Conservation (phyloP, 2,888 invertebrate species). For the Lycaena phlaeas region DNA sequence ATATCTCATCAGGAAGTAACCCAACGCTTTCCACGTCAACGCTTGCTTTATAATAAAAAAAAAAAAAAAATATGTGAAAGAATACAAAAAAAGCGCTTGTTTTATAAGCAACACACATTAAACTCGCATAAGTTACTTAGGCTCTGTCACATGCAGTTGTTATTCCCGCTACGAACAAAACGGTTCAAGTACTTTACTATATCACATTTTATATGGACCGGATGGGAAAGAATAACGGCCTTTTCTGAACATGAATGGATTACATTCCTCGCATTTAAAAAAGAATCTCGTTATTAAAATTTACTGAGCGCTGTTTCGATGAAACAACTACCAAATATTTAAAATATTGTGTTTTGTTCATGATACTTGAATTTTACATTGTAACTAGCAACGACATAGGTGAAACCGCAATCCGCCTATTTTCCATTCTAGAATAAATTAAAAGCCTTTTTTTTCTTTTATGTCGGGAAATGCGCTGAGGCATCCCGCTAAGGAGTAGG, state of each 20-base stretch:
- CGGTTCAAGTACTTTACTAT: constrained; percentile 10
- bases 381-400: too few species aligned
- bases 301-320: constrained; percentile 2
- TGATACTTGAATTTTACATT: background rate
- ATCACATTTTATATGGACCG: constrained; percentile 8
- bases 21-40: too few species aligned
- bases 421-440: too few species aligned
- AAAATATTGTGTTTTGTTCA: background rate
- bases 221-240: constrained; percentile 5
- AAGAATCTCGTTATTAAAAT: constrained; percentile 3
- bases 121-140: constrained; percentile 11
- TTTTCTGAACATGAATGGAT: constrained; percentile 3
- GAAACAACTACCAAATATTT: background rate
- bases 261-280: background rate
- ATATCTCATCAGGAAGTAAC: too few species aligned
- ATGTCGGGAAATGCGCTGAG: too few species aligned
- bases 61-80: background rate
- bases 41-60: background rate
- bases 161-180: constrained; percentile 8
- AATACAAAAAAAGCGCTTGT: constrained; percentile 4
- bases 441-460: too few species aligned
- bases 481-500: too few species aligned
- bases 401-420: too few species aligned
- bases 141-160: constrained; percentile 10
- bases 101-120: constrained; percentile 7